Percentiles rank a stretch among this genome's conserved stretches.
Conservation (phyloP, 2,797 vertebrate species). For the Anguilla megastoma region DNA sequence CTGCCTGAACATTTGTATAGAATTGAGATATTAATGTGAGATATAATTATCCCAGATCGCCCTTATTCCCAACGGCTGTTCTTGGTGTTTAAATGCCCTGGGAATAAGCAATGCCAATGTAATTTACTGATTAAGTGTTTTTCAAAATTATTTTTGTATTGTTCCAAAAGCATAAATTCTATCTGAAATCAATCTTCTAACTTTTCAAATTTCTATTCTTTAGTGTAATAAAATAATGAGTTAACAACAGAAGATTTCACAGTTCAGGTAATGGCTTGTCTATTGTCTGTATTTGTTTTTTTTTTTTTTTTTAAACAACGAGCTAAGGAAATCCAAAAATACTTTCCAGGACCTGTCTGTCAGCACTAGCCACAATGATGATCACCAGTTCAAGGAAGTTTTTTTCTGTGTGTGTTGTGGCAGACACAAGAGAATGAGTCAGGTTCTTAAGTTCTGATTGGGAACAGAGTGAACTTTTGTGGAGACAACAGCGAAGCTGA, state of each 20-base stretch:
- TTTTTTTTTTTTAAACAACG: not conserved
- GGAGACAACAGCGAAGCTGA: not conserved
- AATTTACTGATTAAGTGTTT: not conserved
- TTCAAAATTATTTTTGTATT: slow-evolving; percentile 9
- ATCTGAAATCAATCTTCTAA: not conserved
- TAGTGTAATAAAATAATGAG: not conserved
- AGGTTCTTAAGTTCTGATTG: not conserved
- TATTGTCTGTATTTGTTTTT: not conserved
- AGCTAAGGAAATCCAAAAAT: not conserved
- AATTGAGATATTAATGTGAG: not conserved
- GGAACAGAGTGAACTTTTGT: not conserved
- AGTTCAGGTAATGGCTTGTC: not conserved
- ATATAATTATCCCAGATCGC: not conserved
- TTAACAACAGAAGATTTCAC: not conserved
- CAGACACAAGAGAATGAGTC: not conserved
- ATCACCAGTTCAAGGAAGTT: not conserved
- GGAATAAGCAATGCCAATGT: not conserved
- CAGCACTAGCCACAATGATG: not conserved
- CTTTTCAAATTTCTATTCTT: not conserved
- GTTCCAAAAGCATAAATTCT: not conserved
- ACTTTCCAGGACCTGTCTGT: not conserved
- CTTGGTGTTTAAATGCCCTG: not conserved
- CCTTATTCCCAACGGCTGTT: not conserved
- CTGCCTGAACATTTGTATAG: slow-evolving; percentile 57
- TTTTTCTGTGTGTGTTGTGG: not conserved